phyloP scores from a whole-genome alignment of 2,888 invertebrate genomes.

The Mesochorus sp. region DNA sequence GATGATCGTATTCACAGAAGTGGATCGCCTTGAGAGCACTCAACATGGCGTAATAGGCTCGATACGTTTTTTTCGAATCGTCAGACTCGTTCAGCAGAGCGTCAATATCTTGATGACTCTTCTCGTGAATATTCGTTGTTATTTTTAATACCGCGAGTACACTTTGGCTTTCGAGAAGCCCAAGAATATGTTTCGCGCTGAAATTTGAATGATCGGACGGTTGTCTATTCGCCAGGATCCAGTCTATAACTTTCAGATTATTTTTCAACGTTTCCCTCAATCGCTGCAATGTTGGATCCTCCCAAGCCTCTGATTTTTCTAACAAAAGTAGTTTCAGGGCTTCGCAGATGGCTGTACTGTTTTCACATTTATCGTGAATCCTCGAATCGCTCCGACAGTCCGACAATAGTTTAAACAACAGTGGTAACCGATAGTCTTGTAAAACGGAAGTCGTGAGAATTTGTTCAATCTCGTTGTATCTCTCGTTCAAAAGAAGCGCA shows the following conservation, averaged over 20 bases:
- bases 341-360: slow-evolving; percentile 63
- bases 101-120: slow-evolving; percentile 66
- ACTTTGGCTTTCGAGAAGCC: slow-evolving; percentile 68
- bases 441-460: slow-evolving; percentile 69
- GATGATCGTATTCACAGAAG: slow-evolving; percentile 62
- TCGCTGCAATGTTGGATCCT: slow-evolving; percentile 65
- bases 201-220: slow-evolving; percentile 56
- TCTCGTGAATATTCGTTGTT: slow-evolving; percentile 73
- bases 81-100: slow-evolving; percentile 66
- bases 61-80: slow-evolving; percentile 66
- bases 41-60: slow-evolving; percentile 72
- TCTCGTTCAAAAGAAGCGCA: slow-evolving; percentile 67
- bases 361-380: slow-evolving; percentile 59
- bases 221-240: slow-evolving; percentile 67
- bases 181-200: slow-evolving; percentile 70
- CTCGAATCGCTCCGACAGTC: slow-evolving; percentile 64
- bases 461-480: slow-evolving; percentile 67
- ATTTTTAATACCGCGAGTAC: slow-evolving; percentile 72
- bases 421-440: slow-evolving; percentile 72
- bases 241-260: slow-evolving; percentile 69
- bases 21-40: slow-evolving; percentile 73
- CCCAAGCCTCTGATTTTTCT: slow-evolving; percentile 65
- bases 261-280: slow-evolving; percentile 65
- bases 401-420: slow-evolving; percentile 72
- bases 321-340: slow-evolving; percentile 71